Base-by-base conservation (phyloP, 2,797 vertebrate genomes). In the Arnoldichthys spilopterus region DNA sequence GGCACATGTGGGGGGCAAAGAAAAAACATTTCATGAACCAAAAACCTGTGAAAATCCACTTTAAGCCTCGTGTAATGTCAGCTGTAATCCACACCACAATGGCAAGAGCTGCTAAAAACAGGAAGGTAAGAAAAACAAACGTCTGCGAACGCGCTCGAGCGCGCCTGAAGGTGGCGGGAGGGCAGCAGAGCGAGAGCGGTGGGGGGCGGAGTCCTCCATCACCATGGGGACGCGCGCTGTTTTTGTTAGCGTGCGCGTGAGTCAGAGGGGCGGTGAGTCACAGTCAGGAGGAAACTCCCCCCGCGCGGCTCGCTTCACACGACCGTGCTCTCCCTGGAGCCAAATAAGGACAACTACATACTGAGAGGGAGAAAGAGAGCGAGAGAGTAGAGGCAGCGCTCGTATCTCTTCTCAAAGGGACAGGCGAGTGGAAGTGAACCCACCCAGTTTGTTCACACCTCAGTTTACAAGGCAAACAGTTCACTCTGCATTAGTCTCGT, bases 191-290 rank as follows among this genome's bases (percentile, higher is more conserved):
- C 28, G 24, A 15, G 24, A 28, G 24, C 7, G 34, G 3, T 3
- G 34, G 34, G 34, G 34, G 34, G 34, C 7, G 83, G 76, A 45
- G 73, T 81, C 59, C 78, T 40, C 64, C 7, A 75, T 93, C 87
- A 58, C 92, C 87, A 93, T 91, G 90, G 91, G 79, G 89, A 94
- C 90, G 37, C 70, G 83, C 82, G 16, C 62, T 94, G 94, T 95
- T 95, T 94, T 92, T 94, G 93, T 94, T 93, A 93, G 92, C 83
- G 82, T 61, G 75, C 81, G 84, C 72, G 86, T 94, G 93, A 94
- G 92, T 95, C 93, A 94, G 91, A 92, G 90, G 82, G 91, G 89
- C 85, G 74, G 88, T 95, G 93, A 94, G 88, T 94, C 94, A 95
- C 89, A 92, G 93, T 94, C 93, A 94, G 92, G 92, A 94, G 92